Conservation (phyloP, 2,888 invertebrate species). For the Drosophila helvetica region DNA sequence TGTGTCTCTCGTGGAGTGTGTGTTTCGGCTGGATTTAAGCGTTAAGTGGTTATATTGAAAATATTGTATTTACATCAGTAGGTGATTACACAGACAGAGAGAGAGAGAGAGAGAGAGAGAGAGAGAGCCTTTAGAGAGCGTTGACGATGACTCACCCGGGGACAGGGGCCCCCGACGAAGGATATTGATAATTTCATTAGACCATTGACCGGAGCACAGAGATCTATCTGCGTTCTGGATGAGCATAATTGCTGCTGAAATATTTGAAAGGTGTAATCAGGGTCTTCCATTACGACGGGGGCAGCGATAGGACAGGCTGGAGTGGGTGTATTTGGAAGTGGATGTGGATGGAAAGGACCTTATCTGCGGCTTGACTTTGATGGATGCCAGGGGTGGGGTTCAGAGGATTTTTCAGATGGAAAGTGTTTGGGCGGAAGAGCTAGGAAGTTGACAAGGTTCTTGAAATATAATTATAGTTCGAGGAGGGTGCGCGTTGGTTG, state of each 20-base stretch:
- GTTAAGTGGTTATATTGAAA: slow-evolving; percentile 81
- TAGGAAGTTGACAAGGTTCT: slow-evolving; percentile 17
- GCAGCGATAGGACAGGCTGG: slow-evolving; percentile 9
- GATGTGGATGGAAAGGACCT: slow-evolving; percentile 21
- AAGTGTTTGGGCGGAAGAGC: slow-evolving; percentile 33
- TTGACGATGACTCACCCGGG: slow-evolving; percentile 75
- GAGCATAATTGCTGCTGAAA: slow-evolving; percentile 66
- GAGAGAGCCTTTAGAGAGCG: slow-evolving; percentile 44
- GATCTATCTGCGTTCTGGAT: slow-evolving; percentile 58
- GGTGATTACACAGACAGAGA: slow-evolving; percentile 64
- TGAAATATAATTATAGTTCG: slow-evolving; percentile 37
- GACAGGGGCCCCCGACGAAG: slow-evolving; percentile 40
- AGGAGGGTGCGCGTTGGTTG: slow-evolving; percentile 6
- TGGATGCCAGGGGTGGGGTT: slow-evolving; percentile 43
- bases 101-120: slow-evolving; percentile 16
- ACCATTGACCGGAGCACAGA: slow-evolving; percentile 67
- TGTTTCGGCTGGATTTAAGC: slow-evolving; percentile 72
- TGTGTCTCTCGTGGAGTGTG: slow-evolving; percentile 17
- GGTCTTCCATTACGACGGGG: slow-evolving; percentile 26
- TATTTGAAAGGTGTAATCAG: slow-evolving; percentile 62
- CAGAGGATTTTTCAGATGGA: slow-evolving; percentile 6
- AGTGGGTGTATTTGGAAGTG: slow-evolving; percentile 4
- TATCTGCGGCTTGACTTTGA: slow-evolving; percentile 57
- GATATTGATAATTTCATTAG: slow-evolving; percentile 79
- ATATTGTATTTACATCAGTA: slow-evolving; percentile 81